Evolutionary conservation across 2,888 invertebrate species (phyloP).

Genomic region (Hydraecia micacea): DNA sequence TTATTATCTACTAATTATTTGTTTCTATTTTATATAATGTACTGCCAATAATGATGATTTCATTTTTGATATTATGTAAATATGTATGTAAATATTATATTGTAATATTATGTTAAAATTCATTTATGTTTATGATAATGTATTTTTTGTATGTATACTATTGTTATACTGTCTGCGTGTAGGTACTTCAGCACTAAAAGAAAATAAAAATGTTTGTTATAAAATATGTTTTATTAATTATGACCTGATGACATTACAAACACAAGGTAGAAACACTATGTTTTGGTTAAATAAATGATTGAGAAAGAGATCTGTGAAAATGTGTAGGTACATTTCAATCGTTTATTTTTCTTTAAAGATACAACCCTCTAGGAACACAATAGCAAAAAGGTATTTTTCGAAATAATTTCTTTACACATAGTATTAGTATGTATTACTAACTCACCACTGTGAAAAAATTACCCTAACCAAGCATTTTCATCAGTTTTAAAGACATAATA

Average conservation of each 20-base stretch:
- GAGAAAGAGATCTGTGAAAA: not conserved
- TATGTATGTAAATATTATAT: slow-evolving; percentile 8
- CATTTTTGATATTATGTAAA: not conserved
- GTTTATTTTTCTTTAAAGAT: too few relatives aligned
- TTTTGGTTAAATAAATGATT: not conserved
- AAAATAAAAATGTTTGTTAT: slow-evolving; percentile 58
- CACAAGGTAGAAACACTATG: not conserved
- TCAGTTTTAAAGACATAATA: not conserved
- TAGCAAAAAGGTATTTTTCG: too few relatives aligned
- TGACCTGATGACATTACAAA: not conserved
- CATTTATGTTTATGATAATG: not conserved
- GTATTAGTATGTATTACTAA: too few relatives aligned
- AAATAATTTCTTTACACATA: too few relatives aligned
- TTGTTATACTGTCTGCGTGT: not conserved
- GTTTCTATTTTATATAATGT: not conserved
- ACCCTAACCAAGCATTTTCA: not conserved
- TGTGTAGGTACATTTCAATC: too few relatives aligned
- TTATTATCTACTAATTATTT: not conserved
- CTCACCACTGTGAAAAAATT: too few relatives aligned
- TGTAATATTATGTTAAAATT: not conserved
- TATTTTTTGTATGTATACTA: slow-evolving; percentile 15
- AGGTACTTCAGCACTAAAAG: slow-evolving; percentile 65
- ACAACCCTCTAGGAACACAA: too few relatives aligned
- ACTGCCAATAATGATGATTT: not conserved
- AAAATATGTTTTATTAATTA: slow-evolving; percentile 2